These are phyloP conservation scores for Willowsia nigromaculata DNA, from an alignment of 2,888 invertebrate genomes.

Conservation along the genomic window DNA sequence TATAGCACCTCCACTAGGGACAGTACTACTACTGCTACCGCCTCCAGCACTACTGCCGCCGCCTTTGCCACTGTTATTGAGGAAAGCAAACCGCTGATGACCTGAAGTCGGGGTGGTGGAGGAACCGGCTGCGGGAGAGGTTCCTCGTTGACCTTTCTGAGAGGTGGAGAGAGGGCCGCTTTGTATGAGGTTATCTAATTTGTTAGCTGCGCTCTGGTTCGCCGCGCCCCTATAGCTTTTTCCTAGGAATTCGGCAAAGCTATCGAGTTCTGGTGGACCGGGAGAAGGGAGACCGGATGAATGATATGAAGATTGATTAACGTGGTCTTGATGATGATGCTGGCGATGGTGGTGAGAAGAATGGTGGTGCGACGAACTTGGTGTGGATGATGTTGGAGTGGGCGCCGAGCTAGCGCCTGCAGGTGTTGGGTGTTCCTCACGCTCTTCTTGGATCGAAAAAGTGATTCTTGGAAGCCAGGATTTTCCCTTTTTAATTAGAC, in stretches of 20 bases:
- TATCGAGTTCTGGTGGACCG: conserved; percentile 50
- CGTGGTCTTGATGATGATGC: background rate
- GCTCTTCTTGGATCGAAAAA: conserved; percentile 69
- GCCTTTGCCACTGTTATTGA: conserved; percentile 56
- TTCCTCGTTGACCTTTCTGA: conserved; percentile 42
- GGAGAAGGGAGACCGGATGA: background rate
- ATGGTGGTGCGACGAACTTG: background rate
- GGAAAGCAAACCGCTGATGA: conserved; percentile 61
- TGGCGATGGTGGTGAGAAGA: background rate
- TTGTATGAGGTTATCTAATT: conserved; percentile 27
- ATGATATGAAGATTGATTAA: background rate
- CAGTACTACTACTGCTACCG: conserved; percentile 39
- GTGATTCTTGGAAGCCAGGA: conserved; percentile 71
- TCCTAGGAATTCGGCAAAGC: conserved; percentile 47
- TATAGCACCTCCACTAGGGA: conserved; percentile 33
- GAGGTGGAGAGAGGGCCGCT: background rate
- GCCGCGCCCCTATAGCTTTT: conserved; percentile 59
- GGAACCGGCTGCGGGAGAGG: conserved; percentile 39
- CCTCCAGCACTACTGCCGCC: conserved; percentile 37
- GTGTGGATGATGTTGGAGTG: background rate
- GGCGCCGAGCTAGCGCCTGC: conserved; percentile 34
- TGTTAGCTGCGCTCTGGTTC: conserved; percentile 42
- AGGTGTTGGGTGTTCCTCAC: conserved; percentile 60
- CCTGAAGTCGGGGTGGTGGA: conserved; percentile 56
- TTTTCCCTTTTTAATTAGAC: conserved; percentile 67